Percentiles rank a stretch among this genome's conserved stretches.
These are phyloP conservation scores for Euclidia mi DNA, from an alignment of 2,888 invertebrate species.

Conservation along the genomic window DNA sequence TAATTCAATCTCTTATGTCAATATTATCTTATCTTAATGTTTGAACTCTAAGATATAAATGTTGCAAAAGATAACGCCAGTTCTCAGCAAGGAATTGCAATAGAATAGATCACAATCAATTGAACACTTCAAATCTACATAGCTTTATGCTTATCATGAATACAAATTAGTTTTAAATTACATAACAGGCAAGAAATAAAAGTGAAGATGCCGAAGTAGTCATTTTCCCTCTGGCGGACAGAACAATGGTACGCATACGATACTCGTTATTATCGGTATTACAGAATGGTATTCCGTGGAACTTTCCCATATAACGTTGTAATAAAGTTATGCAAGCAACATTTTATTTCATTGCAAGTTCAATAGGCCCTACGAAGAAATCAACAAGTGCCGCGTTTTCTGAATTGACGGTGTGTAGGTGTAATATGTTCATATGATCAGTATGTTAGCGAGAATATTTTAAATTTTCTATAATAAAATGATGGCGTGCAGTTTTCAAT, in stretches of 20 bases:
- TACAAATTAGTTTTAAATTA: constrained; percentile 33
- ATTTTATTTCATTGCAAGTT: constrained; percentile 40
- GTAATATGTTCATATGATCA: constrained; percentile 1
- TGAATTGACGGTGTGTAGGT: neutral
- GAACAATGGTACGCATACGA: constrained; percentile 54
- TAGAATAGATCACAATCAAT: constrained; percentile 18
- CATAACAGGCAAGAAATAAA: constrained; percentile 39
- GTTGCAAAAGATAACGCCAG: neutral
- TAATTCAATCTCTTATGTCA: constrained; percentile 5
- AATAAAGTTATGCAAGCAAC: constrained; percentile 57
- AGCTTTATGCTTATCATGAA: constrained; percentile 23
- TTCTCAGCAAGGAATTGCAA: constrained; percentile 13
- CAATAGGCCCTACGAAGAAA: constrained; percentile 17
- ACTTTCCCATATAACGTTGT: constrained; percentile 63
- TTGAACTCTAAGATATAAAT: neutral
- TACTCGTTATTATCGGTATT: constrained; percentile 50
- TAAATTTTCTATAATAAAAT: no score
- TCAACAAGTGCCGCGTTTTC: neutral
- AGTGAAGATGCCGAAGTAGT: constrained; percentile 41
- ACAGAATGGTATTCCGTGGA: constrained; percentile 49
- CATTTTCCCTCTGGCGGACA: constrained; percentile 29
- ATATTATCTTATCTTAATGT: constrained; percentile 9
- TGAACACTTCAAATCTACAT: constrained; percentile 7
- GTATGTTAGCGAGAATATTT: neutral
- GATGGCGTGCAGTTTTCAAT: no score